Evolutionary conservation across 2,113 vertebrate genomes (phyloP).

Genomic region (Xiphias gladius): DNA sequence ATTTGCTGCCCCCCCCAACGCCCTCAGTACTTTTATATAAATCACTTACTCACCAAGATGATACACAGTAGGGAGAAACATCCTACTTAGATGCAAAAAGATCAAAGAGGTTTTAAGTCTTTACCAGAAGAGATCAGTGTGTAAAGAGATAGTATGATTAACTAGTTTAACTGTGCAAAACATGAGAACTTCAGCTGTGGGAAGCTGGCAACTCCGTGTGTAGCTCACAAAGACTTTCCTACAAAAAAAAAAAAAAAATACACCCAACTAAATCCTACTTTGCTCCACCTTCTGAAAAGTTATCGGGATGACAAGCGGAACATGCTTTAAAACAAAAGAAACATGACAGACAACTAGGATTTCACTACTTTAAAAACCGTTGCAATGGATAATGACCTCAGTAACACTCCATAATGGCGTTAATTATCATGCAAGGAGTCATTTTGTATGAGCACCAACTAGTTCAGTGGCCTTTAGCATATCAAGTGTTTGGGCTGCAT

Average conservation of each 20-base stretch:
- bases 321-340: too few relatives aligned
- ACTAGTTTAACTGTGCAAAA: neutral
- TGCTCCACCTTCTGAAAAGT: neutral
- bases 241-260: neutral
- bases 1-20: slow-evolving; percentile 19
- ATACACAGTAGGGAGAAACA: neutral
- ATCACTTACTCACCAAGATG: slow-evolving; percentile 39
- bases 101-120: neutral
- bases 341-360: neutral
- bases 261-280: neutral
- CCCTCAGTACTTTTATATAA: slow-evolving; percentile 29
- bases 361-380: neutral
- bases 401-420: neutral
- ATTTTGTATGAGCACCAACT: neutral
- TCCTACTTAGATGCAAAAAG: neutral
- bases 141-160: neutral
- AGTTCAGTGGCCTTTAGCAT: neutral
- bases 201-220: neutral
- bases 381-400: neutral
- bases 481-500: neutral
- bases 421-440: neutral
- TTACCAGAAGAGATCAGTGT: neutral
- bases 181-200: neutral
- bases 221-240: too few relatives aligned
- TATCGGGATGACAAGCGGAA: neutral